Conservation (phyloP, 2,113 vertebrate genomes). For the Burhinus oedicnemus region DNA sequence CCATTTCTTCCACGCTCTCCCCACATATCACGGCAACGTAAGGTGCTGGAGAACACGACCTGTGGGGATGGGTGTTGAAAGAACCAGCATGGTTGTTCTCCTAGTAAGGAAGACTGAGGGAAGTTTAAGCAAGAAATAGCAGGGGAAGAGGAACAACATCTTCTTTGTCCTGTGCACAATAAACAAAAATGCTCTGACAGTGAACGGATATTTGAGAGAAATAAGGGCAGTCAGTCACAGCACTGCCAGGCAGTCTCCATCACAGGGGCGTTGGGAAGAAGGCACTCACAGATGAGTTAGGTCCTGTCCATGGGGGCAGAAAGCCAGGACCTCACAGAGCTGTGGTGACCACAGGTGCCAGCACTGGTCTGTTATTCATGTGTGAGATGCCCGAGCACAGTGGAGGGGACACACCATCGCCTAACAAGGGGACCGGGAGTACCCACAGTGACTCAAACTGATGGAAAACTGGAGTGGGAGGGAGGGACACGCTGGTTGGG, state of each 20-base stretch:
- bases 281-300: accelerated
- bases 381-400: accelerated
- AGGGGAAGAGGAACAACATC: neutral
- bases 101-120: neutral
- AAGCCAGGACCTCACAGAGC: neutral
- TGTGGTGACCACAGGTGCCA: neutral
- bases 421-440: accelerated
- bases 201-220: neutral
- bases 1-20: neutral
- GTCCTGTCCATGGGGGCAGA: neutral
- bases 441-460: accelerated
- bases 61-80: neutral
- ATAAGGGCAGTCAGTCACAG: neutral
- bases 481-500: accelerated
- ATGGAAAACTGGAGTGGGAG: neutral
- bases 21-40: accelerated
- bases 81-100: neutral
- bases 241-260: neutral
- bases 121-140: neutral
- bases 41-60: neutral
- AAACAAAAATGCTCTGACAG: conserved; percentile 11
- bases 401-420: neutral
- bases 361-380: accelerated
- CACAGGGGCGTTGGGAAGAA: neutral
- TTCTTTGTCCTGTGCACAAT: conserved; percentile 16